Conservation (phyloP, 1,140 invertebrate species). For the Laupala kohalensis region DNA sequence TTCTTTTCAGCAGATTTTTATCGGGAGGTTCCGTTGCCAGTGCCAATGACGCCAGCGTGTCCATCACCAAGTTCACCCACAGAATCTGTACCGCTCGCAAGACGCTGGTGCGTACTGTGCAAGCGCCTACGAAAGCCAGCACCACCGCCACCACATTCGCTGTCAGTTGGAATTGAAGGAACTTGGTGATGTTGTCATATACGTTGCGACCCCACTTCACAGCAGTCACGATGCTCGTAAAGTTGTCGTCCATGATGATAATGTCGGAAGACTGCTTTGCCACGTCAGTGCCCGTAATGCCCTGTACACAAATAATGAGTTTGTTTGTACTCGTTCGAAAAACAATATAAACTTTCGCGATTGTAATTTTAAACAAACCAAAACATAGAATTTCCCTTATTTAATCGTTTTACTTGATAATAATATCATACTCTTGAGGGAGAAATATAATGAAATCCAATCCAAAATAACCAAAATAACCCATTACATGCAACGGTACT, state of each 20-base stretch:
- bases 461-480: too few relatives aligned
- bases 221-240: conserved; percentile 56
- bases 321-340: too few relatives aligned
- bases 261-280: conserved; percentile 64
- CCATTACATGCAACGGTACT: too few relatives aligned
- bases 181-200: conserved; percentile 59
- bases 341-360: too few relatives aligned
- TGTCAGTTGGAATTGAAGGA: conserved; percentile 56
- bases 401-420: too few relatives aligned
- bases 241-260: conserved; percentile 60
- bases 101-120: conserved; percentile 35
- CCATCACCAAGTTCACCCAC: conserved; percentile 64
- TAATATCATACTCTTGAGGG: too few relatives aligned
- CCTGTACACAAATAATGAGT: conserved; percentile 25
- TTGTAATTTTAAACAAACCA: too few relatives aligned
- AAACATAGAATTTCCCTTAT: too few relatives aligned
- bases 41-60: conserved; percentile 54
- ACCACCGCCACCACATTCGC: conserved; percentile 54
- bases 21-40: conserved; percentile 54
- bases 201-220: conserved; percentile 65
- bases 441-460: too few relatives aligned
- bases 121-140: conserved; percentile 49
- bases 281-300: conserved; percentile 59
- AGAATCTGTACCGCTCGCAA: conserved; percentile 50
- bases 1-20: conserved; percentile 42